These are phyloP conservation scores for Linyphia triangularis DNA, from an alignment of 2,888 invertebrate genomes.

Conservation along the genomic window DNA sequence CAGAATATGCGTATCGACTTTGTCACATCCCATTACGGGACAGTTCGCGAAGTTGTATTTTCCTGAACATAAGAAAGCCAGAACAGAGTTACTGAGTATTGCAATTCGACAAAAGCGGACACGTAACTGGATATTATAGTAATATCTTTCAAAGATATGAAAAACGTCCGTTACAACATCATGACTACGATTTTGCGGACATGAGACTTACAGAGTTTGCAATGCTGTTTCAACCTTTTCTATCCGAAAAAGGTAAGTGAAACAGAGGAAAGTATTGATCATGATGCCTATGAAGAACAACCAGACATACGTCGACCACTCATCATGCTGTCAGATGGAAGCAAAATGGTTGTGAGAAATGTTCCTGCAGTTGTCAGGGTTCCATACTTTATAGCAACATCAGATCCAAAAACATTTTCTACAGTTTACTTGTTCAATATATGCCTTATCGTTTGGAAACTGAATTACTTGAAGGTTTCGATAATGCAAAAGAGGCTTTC, in stretches of 20 bases:
- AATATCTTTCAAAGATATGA: background rate
- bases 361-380: background rate
- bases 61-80: conserved; percentile 4
- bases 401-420: conserved; percentile 14
- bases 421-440: background rate
- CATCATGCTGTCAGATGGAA: background rate
- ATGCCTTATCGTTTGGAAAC: background rate
- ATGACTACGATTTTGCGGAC: conserved; percentile 1
- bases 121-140: background rate
- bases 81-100: background rate
- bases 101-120: background rate
- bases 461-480: conserved; percentile 8
- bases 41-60: background rate
- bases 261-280: conserved; percentile 11
- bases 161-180: background rate
- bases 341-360: background rate
- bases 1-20: background rate
- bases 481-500: conserved; percentile 17
- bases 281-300: background rate
- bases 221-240: conserved; percentile 20
- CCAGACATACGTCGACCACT: background rate
- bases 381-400: conserved; percentile 1
- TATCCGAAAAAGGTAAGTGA: background rate
- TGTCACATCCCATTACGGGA: conserved; percentile 1
- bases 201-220: conserved; percentile 18